A percentile compares a stretch with the other conserved stretches of the same genome.
Conservation (phyloP, 1,140 invertebrate species). For the Yoshiicerus persimilis region DNA sequence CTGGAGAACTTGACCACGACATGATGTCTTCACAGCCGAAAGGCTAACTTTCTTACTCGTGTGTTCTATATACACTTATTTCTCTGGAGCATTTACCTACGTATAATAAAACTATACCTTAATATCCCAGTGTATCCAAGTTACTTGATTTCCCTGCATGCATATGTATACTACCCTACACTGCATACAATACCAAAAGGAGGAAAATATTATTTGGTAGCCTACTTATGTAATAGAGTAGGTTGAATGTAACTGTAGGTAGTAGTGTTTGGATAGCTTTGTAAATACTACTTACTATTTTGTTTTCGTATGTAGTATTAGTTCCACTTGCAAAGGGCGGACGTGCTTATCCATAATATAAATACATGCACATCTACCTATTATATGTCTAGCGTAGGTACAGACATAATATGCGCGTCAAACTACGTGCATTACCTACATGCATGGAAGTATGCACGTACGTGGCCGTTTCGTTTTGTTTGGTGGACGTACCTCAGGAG, state of each 20-base stretch:
- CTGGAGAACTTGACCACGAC: slow-evolving; percentile 14
- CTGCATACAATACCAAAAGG: not conserved
- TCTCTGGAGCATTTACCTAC: not conserved
- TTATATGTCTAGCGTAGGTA: too few species aligned
- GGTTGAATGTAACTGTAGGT: too few species aligned
- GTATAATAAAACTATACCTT: not conserved
- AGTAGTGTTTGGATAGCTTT: not conserved
- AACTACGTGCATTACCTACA: not conserved
- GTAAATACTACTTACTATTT: not conserved
- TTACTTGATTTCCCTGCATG: too few species aligned
- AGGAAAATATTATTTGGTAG: not conserved
- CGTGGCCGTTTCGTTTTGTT: not conserved
- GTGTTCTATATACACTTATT: not conserved
- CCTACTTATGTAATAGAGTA: not conserved
- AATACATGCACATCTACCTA: not conserved
- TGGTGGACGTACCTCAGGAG: not conserved
- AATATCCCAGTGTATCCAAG: too few species aligned
- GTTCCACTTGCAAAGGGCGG: not conserved
- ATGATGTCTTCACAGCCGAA: slow-evolving; percentile 21
- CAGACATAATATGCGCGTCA: not conserved
- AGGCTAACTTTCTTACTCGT: not conserved
- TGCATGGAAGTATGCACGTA: not conserved
- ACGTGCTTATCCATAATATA: not conserved
- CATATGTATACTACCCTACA: not conserved
- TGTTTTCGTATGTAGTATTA: too few species aligned